phyloP scores from a whole-genome alignment of 2,797 vertebrate genomes.

The Macroramphosus scolopax region DNA sequence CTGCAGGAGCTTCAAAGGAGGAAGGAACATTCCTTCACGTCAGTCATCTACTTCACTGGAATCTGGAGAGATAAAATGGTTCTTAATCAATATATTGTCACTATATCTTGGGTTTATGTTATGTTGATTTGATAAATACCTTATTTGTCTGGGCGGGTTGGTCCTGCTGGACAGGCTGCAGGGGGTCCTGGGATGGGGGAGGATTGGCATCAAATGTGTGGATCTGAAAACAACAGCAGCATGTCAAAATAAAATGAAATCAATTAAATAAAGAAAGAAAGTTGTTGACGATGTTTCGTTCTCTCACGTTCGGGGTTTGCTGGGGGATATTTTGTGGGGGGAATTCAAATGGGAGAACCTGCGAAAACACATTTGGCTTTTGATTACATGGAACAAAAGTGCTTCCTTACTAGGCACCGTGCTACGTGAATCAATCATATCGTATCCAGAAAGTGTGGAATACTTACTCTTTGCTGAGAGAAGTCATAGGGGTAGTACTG shows the following conservation, averaged over 20 bases:
- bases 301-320: conserved; percentile 68
- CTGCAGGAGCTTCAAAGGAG: no score
- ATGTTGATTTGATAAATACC: conserved; percentile 29
- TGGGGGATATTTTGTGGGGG: conserved; percentile 62
- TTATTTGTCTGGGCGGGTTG: conserved; percentile 67
- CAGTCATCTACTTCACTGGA: conserved; percentile 25
- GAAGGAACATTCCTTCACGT: neutral
- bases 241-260: neutral
- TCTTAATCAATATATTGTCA: no score
- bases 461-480: conserved; percentile 69
- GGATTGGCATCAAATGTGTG: conserved; percentile 50
- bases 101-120: no score
- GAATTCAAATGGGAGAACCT: conserved; percentile 68
- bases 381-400: no score
- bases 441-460: conserved; percentile 5
- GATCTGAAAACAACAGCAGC: conserved; percentile 36
- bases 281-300: neutral
- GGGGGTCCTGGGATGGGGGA: conserved; percentile 63
- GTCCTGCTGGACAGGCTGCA: conserved; percentile 63
- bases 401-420: no score
- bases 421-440: no score
- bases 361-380: conserved; percentile 12
- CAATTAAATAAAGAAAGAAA: neutral
- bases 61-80: conserved; percentile 43
- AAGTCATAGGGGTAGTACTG: conserved; percentile 81